phyloP scores from a whole-genome alignment of 2,797 vertebrate species.

The Lycodopsis pacificus region DNA sequence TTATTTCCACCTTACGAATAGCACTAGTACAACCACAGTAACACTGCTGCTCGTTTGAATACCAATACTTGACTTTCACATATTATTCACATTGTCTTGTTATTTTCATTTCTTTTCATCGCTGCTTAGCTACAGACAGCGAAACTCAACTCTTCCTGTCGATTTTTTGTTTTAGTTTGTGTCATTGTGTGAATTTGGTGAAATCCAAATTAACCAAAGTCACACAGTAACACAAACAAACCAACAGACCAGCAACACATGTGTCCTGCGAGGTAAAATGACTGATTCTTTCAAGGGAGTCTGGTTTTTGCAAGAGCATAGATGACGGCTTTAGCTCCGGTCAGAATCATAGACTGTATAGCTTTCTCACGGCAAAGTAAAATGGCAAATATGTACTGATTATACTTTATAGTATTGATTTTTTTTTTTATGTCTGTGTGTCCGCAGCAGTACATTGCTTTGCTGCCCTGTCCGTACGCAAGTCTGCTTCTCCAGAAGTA shows the following conservation, averaged over 20 bases:
- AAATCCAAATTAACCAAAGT: background rate
- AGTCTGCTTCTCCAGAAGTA: too few species aligned
- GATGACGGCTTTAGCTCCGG: too few species aligned
- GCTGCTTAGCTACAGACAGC: background rate
- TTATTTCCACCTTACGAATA: background rate
- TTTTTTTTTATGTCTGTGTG: too few species aligned
- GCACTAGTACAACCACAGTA: background rate
- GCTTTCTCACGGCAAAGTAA: too few species aligned
- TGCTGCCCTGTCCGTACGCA: too few species aligned
- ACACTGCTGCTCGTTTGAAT: background rate
- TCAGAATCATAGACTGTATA: too few species aligned
- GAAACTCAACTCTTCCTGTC: background rate
- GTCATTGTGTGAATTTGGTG: too few species aligned
- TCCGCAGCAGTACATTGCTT: too few species aligned
- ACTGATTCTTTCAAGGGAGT: background rate
- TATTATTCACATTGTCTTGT: background rate
- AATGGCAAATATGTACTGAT: too few species aligned
- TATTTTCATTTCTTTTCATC: background rate
- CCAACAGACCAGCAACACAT: background rate
- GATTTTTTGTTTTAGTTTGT: background rate
- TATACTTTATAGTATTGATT: too few species aligned
- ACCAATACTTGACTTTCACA: background rate
- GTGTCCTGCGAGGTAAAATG: background rate
- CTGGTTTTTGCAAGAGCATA: too few species aligned
- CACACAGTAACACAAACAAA: background rate